Evolutionary conservation across 2,113 vertebrate species (phyloP).

Genomic region (Camelus bactrianus): DNA sequence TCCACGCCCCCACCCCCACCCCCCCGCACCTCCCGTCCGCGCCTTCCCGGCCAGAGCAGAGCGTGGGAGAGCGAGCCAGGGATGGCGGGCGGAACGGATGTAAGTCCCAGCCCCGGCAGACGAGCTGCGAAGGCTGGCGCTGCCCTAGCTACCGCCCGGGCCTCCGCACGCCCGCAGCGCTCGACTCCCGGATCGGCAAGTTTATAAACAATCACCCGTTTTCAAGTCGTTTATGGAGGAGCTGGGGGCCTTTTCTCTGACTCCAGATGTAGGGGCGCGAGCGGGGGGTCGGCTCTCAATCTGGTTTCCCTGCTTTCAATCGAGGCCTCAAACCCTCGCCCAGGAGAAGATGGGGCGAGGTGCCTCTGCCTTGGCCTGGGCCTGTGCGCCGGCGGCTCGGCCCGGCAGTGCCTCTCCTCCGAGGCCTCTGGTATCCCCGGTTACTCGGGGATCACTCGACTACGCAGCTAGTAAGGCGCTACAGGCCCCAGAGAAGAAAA

Average conservation of each 20-base stretch:
- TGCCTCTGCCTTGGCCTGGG: background rate
- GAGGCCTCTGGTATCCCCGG: background rate
- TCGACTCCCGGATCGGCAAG: background rate
- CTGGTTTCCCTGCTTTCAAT: constrained; percentile 43
- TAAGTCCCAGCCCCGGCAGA: background rate
- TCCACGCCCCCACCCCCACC: background rate
- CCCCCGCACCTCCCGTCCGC: too few relatives aligned
- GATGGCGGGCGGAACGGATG: background rate
- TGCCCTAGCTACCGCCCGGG: background rate
- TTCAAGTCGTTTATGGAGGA: constrained; percentile 24
- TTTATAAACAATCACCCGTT: constrained; percentile 50
- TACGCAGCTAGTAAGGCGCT: background rate
- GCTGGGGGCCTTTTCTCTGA: background rate
- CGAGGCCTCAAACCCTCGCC: background rate
- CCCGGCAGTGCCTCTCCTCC: background rate
- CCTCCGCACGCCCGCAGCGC: background rate
- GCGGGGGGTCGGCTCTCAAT: background rate
- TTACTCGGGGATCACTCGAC: background rate
- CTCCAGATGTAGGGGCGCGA: background rate
- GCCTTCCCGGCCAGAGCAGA: background rate
- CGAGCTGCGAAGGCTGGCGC: background rate
- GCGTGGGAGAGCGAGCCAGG: background rate
- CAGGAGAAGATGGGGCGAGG: background rate
- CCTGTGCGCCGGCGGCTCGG: background rate
- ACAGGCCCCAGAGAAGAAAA: constrained; percentile 5